phyloP scores from a whole-genome alignment of 1,140 invertebrate species.

The Zaprionus ornatus region DNA sequence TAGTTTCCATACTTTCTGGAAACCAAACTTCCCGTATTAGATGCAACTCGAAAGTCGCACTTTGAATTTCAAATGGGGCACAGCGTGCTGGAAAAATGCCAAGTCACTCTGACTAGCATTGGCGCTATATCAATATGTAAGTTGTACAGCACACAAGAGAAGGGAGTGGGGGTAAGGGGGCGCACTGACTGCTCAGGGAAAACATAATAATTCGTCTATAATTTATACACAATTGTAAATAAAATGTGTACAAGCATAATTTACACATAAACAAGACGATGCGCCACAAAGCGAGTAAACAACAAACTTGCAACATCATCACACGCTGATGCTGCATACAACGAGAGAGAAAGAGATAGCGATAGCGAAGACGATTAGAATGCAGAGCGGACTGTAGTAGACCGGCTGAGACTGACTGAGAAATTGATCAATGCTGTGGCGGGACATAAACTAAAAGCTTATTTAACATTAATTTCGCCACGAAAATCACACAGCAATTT shows the following conservation, averaged over 20 bases:
- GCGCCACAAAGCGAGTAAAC: constrained; percentile 26
- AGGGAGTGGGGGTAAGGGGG: neutral
- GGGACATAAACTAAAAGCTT: constrained; percentile 83
- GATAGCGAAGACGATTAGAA: constrained; percentile 40
- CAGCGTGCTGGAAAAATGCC: neutral
- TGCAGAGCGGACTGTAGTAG: constrained; percentile 42
- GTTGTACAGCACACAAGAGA: constrained; percentile 7
- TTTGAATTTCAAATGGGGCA: constrained; percentile 61
- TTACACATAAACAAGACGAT: constrained; percentile 78
- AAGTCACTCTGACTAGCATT: constrained; percentile 32
- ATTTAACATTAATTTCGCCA: constrained; percentile 83
- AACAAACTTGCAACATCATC: constrained; percentile 57
- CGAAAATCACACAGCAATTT: constrained; percentile 82
- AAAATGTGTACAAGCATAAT: constrained; percentile 83
- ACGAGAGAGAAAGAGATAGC: neutral
- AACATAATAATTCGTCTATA: constrained; percentile 79
- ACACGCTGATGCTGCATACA: constrained; percentile 31
- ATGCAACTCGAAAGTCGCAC: neutral
- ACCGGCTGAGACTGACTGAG: constrained; percentile 77
- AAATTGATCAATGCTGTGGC: constrained; percentile 80
- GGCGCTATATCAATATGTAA: constrained; percentile 75
- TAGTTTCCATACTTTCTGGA: too few species aligned
- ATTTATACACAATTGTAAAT: constrained; percentile 81
- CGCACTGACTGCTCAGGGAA: constrained; percentile 17
- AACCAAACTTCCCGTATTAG: neutral